phyloP scores from a whole-genome alignment of 2,888 invertebrate species.

The Augiades crinisus region DNA sequence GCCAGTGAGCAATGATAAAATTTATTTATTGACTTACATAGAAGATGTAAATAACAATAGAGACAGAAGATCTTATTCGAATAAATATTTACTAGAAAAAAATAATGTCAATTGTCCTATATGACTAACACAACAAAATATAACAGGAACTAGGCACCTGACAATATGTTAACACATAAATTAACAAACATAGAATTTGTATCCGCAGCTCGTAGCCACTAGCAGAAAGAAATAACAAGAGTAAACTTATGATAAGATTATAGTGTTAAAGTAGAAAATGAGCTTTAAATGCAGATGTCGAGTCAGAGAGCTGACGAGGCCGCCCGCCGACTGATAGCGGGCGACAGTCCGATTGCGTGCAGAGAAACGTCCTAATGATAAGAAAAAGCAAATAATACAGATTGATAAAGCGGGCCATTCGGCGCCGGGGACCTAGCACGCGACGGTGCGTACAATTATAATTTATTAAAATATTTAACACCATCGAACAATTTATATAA shows the following conservation, averaged over 20 bases:
- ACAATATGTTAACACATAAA: slow-evolving; percentile 11
- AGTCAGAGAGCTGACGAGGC: slow-evolving; percentile 39
- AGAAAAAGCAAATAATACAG: slow-evolving; percentile 39
- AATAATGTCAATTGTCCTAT: slow-evolving; percentile 16
- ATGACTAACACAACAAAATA: slow-evolving; percentile 16
- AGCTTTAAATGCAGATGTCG: slow-evolving; percentile 41
- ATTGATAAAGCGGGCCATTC: slow-evolving; percentile 46
- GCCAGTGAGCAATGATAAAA: slow-evolving; percentile 31
- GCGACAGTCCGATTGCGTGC: slow-evolving; percentile 18
- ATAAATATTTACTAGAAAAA: slow-evolving; percentile 1
- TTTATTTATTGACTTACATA: slow-evolving; percentile 33
- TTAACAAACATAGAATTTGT: slow-evolving; percentile 20
- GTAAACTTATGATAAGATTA: slow-evolving; percentile 27
- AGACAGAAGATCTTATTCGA: slow-evolving; percentile 7
- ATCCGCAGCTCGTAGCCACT: slow-evolving; percentile 26
- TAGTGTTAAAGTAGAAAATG: slow-evolving; percentile 26
- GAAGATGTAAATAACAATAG: slow-evolving; percentile 29
- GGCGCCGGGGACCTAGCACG: slow-evolving; percentile 30
- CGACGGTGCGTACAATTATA: slow-evolving; percentile 18
- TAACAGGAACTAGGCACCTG: slow-evolving; percentile 21
- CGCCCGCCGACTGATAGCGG: slow-evolving; percentile 1
- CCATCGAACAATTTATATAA: not conserved
- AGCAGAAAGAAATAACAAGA: slow-evolving; percentile 31
- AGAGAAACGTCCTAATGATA: slow-evolving; percentile 11
- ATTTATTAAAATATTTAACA: slow-evolving; percentile 4